Conservation (phyloP, 2,888 invertebrate species). For the Spatulosminthurus flaviceps region DNA sequence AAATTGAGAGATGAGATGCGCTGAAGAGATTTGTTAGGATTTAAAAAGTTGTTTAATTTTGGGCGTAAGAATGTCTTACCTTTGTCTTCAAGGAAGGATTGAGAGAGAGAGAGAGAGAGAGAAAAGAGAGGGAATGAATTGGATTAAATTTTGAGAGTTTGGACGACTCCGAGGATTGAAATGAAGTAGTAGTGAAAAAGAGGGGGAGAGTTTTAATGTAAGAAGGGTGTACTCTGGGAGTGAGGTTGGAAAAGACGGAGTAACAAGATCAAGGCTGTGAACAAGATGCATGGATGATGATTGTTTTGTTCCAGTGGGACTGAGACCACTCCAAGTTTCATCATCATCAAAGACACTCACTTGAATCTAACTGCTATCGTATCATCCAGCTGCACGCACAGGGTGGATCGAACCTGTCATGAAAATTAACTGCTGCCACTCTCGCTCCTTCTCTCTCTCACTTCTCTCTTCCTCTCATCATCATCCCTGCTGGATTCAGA, state of each 20-base stretch:
- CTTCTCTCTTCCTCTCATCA: too few species aligned
- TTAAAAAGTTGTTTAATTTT: neutral
- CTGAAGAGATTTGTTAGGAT: neutral
- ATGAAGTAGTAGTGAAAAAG: slow-evolving; percentile 13
- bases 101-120: slow-evolving; percentile 2
- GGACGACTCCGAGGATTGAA: too few species aligned
- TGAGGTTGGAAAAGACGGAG: slow-evolving; percentile 7
- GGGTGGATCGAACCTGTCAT: slow-evolving; percentile 47
- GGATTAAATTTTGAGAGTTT: slow-evolving; percentile 21
- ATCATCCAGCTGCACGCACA: slow-evolving; percentile 47
- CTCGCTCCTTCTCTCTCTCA: slow-evolving; percentile 24
- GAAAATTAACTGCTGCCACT: slow-evolving; percentile 46
- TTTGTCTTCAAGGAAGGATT: neutral
- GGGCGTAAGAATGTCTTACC: neutral
- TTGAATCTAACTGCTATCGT: slow-evolving; percentile 39
- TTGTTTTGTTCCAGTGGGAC: slow-evolving; percentile 47
- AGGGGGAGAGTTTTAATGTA: slow-evolving; percentile 17
- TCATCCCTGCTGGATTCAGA: slow-evolving; percentile 9
- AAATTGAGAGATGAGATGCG: neutral
- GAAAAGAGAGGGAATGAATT: slow-evolving; percentile 18
- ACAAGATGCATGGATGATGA: slow-evolving; percentile 46
- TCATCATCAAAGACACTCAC: slow-evolving; percentile 45
- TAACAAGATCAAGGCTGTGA: slow-evolving; percentile 27
- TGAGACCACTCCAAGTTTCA: slow-evolving; percentile 37
- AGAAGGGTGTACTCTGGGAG: slow-evolving; percentile 16